Evolutionary conservation across 2,113 vertebrate genomes (phyloP).

Genomic region (Mellivora capensis): DNA sequence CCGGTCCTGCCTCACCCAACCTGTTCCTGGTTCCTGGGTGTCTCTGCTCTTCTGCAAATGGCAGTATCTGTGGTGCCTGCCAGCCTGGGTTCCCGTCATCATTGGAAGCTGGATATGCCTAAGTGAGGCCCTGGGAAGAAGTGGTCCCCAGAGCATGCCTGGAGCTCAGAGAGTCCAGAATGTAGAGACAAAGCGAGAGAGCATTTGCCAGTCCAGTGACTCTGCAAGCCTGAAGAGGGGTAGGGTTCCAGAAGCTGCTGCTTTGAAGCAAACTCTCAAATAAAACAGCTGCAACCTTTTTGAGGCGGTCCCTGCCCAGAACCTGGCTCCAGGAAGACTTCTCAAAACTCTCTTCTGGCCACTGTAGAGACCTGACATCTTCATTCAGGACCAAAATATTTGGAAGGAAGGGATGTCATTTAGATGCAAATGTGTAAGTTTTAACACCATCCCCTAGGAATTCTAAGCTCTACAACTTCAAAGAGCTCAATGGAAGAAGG

Average conservation of each 20-base stretch:
- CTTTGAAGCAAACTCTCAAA: slow-evolving; percentile 21
- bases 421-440: slow-evolving; percentile 41
- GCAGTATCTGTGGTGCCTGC: not conserved
- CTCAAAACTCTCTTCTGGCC: not conserved
- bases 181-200: slow-evolving; percentile 63
- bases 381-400: slow-evolving; percentile 56
- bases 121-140: slow-evolving; percentile 75
- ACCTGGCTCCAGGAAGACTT: not conserved
- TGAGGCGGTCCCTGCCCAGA: not conserved
- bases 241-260: slow-evolving; percentile 52
- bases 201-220: not conserved
- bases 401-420: slow-evolving; percentile 21
- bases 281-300: slow-evolving; percentile 33
- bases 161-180: slow-evolving; percentile 50
- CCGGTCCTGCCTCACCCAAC: not conserved
- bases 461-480: slow-evolving; percentile 25
- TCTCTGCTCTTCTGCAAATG: not conserved
- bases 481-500: slow-evolving; percentile 34
- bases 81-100: slow-evolving; percentile 44
- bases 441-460: slow-evolving; percentile 44
- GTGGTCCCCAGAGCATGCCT: slow-evolving; percentile 53
- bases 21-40: not conserved
- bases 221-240: not conserved
- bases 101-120: slow-evolving; percentile 71
- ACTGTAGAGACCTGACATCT: not conserved